Percentiles rank a stretch among this genome's conserved stretches.
Conservation (phyloP, 2,888 invertebrate species). For the Achlya flavicornis region DNA sequence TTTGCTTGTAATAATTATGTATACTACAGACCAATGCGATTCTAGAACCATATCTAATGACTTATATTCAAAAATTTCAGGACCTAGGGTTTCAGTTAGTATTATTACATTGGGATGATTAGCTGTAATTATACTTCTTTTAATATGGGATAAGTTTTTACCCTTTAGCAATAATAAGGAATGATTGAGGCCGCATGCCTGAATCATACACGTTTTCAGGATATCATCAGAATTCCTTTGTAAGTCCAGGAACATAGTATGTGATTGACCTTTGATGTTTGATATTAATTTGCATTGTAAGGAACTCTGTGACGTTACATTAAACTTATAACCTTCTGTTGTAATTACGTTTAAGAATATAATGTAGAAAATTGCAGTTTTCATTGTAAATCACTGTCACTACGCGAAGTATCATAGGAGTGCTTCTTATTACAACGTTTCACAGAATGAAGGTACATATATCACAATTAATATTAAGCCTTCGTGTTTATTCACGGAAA, state of each 20-base stretch:
- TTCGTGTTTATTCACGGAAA: not conserved
- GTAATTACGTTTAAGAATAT: not conserved
- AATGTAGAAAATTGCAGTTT: not conserved
- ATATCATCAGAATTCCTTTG: not conserved
- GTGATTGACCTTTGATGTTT: not conserved
- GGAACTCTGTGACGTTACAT: not conserved
- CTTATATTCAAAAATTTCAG: slow-evolving; percentile 26
- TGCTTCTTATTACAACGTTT: not conserved
- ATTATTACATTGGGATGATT: slow-evolving; percentile 35
- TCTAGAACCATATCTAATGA: slow-evolving; percentile 19
- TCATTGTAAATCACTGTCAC: not conserved
- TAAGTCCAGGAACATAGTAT: slow-evolving; percentile 4
- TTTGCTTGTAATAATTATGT: slow-evolving; percentile 41
- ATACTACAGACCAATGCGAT: slow-evolving; percentile 42
- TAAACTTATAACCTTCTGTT: not conserved
- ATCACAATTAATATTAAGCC: not conserved
- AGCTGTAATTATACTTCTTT: not conserved
- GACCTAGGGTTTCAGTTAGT: slow-evolving; percentile 29
- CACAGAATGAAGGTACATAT: not conserved
- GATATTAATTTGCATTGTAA: slow-evolving; percentile 1
- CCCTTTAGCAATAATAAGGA: slow-evolving; percentile 7
- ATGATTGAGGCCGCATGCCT: not conserved
- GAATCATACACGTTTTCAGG: slow-evolving; percentile 8
- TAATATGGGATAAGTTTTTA: not conserved
- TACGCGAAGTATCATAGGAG: not conserved